Base-by-base conservation (phyloP, 2,113 vertebrate genomes). In the Eublepharis macularius region DNA sequence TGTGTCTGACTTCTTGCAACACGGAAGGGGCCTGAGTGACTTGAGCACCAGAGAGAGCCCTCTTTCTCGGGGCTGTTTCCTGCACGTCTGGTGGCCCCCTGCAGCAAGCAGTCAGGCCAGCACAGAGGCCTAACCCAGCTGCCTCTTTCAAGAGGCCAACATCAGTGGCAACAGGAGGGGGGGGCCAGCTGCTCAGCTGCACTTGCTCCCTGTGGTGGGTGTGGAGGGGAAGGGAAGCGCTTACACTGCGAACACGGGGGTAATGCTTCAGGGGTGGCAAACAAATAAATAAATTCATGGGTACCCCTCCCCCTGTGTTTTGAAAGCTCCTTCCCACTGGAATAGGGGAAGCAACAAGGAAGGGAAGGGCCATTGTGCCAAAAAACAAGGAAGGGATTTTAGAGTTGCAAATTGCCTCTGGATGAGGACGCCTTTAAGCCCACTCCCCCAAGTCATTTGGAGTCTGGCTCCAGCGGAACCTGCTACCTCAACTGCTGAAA, bases 291-390 rank as follows among this genome's bases (percentile, higher is more conserved):
- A 19, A 7, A 63, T 11, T 9, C 4, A 39, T 19, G 36, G 68
- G 29, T 10, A 29, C 7, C 26, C 9, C 70, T 2, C 17, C 43
- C 2, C 17, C n/a, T 0, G 7, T 5, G 11, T 5, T n/a, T 14
- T 12, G 32, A 75, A 47, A 65, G 39, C 39, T 60, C 34, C 11
- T 45, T 36, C 29, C 29, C 51, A 36, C 2, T 63, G 8, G 36
- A 54, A n/a, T 17, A 47, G 21, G 4, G 34, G 34, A 34, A 39
- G 32, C 68, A 60, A 47, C 60, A 51, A n/a, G 60, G 26, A 63
- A 24, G 60, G 60, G 60, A n/a, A 63, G 60, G 60, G 26, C 24
- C 10, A 2, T 21, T 63, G 24, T 63, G 60, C 7, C 24, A 26
- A 63, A 11, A 47, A 60, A n/a, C n/a, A 45, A 29, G n/a, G 26